phyloP scores from a whole-genome alignment of 2,797 vertebrate genomes.

The Cyprinella venusta region DNA sequence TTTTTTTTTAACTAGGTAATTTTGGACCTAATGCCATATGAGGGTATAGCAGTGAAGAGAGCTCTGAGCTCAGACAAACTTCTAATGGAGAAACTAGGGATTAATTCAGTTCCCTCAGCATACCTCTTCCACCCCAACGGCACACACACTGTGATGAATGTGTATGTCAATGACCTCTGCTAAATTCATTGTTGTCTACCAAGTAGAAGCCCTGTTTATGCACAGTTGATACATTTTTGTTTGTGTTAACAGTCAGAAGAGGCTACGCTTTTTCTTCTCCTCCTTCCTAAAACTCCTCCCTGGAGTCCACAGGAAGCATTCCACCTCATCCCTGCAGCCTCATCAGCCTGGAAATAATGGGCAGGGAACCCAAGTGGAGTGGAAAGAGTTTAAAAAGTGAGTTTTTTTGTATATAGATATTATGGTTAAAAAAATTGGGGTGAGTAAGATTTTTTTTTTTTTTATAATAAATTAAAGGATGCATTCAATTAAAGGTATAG shows the following conservation, averaged over 20 bases:
- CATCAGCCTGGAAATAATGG: constrained; percentile 54
- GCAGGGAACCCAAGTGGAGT: constrained; percentile 60
- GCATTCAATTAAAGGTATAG: background rate
- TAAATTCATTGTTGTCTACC: background rate
- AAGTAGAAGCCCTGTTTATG: background rate
- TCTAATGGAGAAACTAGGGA: constrained; percentile 80
- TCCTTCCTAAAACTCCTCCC: constrained; percentile 86
- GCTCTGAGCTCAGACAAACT: constrained; percentile 75
- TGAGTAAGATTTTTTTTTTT: background rate
- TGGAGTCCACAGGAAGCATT: constrained; percentile 79
- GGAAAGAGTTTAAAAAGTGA: constrained; percentile 88
- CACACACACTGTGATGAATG: constrained; percentile 78
- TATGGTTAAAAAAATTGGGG: background rate
- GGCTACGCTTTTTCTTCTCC: constrained; percentile 88
- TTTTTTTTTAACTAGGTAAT: constrained; percentile 80
- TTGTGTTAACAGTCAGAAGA: constrained; percentile 80
- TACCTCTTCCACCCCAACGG: constrained; percentile 88
- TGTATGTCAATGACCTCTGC: constrained; percentile 74
- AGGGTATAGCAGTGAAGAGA: constrained; percentile 82
- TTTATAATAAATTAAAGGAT: background rate
- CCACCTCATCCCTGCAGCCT: constrained; percentile 52
- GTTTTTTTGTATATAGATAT: constrained; percentile 51
- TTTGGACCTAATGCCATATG: constrained; percentile 86
- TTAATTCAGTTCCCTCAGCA: constrained; percentile 79
- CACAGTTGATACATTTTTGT: constrained; percentile 1